Conservation (phyloP, 1,140 invertebrate genomes). For the Caerostris darwini region DNA sequence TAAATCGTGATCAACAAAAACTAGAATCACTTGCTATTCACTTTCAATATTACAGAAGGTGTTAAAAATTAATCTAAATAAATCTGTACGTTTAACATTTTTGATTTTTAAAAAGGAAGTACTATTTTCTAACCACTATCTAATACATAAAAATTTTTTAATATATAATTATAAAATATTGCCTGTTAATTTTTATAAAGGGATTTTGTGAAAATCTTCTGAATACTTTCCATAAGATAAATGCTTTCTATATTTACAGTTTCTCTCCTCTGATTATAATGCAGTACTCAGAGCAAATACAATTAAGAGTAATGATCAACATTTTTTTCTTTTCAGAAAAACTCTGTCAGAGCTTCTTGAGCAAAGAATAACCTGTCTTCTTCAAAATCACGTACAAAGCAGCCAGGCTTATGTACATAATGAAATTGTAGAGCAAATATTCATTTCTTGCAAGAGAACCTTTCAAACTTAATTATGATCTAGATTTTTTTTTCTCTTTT, state of each 20-base stretch:
- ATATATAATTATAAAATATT: too few species aligned
- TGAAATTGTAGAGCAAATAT: constrained; percentile 45
- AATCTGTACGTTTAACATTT: too few species aligned
- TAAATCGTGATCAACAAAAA: too few species aligned
- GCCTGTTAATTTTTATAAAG: too few species aligned
- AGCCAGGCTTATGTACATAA: constrained; percentile 23
- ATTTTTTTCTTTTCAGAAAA: background rate
- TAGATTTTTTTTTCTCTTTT: background rate
- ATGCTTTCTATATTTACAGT: background rate
- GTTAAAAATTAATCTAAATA: too few species aligned
- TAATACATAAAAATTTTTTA: too few species aligned
- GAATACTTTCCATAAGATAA: too few species aligned
- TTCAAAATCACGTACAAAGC: background rate
- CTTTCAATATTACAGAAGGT: too few species aligned
- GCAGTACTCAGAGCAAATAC: background rate
- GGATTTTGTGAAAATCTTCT: too few species aligned
- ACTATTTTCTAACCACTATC: too few species aligned
- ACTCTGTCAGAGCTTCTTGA: background rate
- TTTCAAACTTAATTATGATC: constrained; percentile 46
- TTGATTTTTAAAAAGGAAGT: too few species aligned
- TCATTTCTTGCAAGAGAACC: constrained; percentile 11
- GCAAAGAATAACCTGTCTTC: background rate
- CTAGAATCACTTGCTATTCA: too few species aligned
- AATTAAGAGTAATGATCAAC: background rate
- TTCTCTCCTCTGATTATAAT: background rate